These are phyloP conservation scores for Leptopilina boulardi DNA, from an alignment of 1,140 invertebrate species.

Conservation along the genomic window DNA sequence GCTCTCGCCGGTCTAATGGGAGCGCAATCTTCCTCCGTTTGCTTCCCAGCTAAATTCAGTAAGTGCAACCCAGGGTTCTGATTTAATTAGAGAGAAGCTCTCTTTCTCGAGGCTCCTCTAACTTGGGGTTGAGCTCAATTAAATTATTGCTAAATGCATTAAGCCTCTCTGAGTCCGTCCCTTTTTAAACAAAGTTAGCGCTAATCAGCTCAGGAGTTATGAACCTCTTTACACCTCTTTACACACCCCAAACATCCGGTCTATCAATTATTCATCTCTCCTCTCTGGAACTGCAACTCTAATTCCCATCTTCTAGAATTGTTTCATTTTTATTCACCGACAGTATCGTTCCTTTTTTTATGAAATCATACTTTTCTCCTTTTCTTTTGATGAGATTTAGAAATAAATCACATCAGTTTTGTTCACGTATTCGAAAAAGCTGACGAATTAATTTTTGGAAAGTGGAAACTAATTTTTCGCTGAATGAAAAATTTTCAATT, in stretches of 20 bases:
- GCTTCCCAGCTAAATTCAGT: slow-evolving; percentile 75
- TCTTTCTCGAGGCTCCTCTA: slow-evolving; percentile 54
- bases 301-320: background rate
- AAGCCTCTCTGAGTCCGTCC: slow-evolving; percentile 64
- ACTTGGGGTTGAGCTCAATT: slow-evolving; percentile 72
- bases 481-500: too few relatives aligned
- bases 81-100: slow-evolving; percentile 70
- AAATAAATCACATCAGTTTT: too few relatives aligned
- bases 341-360: too few relatives aligned
- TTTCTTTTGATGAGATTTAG: too few relatives aligned
- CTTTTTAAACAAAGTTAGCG: slow-evolving; percentile 69
- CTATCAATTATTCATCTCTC: background rate
- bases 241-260: background rate
- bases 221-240: slow-evolving; percentile 41
- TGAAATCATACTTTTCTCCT: too few relatives aligned
- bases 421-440: too few relatives aligned
- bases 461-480: too few relatives aligned
- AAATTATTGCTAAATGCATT: slow-evolving; percentile 77
- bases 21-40: slow-evolving; percentile 72
- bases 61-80: slow-evolving; percentile 65
- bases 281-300: background rate
- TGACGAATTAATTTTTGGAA: too few relatives aligned
- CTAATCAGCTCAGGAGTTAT: slow-evolving; percentile 73
- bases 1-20: slow-evolving; percentile 71
- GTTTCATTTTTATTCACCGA: too few relatives aligned